These are phyloP conservation scores for Acanthurus leucopareius DNA, from an alignment of 2,797 vertebrate genomes.

Conservation along the genomic window DNA sequence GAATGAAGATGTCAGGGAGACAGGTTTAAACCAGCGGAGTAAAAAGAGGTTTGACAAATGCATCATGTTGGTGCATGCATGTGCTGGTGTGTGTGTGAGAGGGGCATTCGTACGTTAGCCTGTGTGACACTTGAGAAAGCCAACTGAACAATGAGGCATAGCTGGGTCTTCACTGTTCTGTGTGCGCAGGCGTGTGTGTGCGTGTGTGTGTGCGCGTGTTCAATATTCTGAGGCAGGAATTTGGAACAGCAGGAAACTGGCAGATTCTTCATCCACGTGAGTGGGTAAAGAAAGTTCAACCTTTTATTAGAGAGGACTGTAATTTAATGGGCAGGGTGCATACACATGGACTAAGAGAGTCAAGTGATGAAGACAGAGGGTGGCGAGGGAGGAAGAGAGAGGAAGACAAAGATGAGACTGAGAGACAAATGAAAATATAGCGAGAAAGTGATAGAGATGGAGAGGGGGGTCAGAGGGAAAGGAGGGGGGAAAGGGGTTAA, in stretches of 20 bases:
- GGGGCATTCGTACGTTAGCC: constrained; percentile 15
- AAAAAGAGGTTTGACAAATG: constrained; percentile 69
- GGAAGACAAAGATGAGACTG: constrained; percentile 63
- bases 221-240: constrained; percentile 79
- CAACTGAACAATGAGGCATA: constrained; percentile 61
- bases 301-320: constrained; percentile 91
- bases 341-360: constrained; percentile 71
- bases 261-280: constrained; percentile 88
- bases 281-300: constrained; percentile 91
- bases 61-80: constrained; percentile 59
- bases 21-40: constrained; percentile 79
- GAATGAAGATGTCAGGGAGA: constrained; percentile 86
- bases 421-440: constrained; percentile 68
- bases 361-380: constrained; percentile 65
- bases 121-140: constrained; percentile 59
- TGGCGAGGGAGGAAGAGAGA: constrained; percentile 27
- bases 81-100: constrained; percentile 23
- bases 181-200: neutral
- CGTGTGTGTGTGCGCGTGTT: constrained; percentile 36
- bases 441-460: constrained; percentile 50
- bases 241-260: constrained; percentile 88
- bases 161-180: constrained; percentile 42
- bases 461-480: constrained; percentile 63
- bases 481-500: constrained; percentile 18
- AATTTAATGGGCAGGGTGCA: constrained; percentile 91